Conservation (phyloP, 2,888 invertebrate species). For the Corbicula japonica region DNA sequence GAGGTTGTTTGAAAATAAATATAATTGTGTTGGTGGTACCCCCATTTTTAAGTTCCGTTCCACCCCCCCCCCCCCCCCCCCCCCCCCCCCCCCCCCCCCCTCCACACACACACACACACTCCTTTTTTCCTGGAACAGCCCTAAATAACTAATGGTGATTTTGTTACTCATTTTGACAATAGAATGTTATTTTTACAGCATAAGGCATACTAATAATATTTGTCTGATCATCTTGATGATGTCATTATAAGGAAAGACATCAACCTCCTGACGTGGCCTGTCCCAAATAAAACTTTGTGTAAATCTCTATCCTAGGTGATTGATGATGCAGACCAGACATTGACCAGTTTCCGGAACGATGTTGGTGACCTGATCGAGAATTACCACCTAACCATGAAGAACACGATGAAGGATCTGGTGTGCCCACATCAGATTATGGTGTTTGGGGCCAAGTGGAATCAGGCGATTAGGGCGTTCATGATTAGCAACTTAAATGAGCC, state of each 20-base stretch:
- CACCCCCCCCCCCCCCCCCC: no score
- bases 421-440: constrained; percentile 81
- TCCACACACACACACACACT: no score
- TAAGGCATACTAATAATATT: background rate
- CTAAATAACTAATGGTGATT: background rate
- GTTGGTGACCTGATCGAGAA: constrained; percentile 66
- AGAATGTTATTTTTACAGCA: background rate
- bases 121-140: no score
- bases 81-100: no score
- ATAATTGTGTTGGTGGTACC: no score
- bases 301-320: constrained; percentile 21
- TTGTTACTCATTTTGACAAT: background rate
- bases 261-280: background rate
- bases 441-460: constrained; percentile 89
- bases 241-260: background rate
- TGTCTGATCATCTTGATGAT: background rate
- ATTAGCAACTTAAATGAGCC: constrained; percentile 89
- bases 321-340: constrained; percentile 89
- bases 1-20: no score
- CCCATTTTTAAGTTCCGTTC: no score
- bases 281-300: background rate
- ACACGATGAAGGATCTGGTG: constrained; percentile 53
- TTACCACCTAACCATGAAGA: constrained; percentile 56
- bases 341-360: constrained; percentile 87
- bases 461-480: constrained; percentile 88